Base-by-base conservation (phyloP, 1,140 invertebrate genomes). In the Zaprionus gabonicus region DNA sequence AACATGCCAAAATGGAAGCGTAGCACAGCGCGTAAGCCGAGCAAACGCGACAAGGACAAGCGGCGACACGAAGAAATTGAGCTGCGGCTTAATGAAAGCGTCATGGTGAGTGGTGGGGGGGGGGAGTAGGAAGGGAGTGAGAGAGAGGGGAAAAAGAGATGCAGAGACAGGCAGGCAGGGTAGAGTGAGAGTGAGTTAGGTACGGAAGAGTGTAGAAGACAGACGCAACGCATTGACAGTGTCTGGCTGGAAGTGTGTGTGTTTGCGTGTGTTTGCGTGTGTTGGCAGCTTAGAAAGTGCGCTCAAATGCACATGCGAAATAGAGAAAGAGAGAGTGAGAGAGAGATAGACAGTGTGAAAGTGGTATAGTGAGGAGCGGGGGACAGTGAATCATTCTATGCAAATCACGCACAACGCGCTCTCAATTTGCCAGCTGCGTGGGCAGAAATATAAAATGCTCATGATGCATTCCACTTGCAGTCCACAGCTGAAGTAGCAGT, bases 51-150 rank as follows among this genome's bases (percentile, higher is more conserved):
- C 77, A 76, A 80, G 77, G 68, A 76, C 77, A 68, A 62, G 56
- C 68, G 68, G 41, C 41, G 41, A 27, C 38, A 63, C 62, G 46
- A 65, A 67, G 74, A 80, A 80, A 77, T 77, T 80, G 78, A 80
- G 74, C 69, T 73, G 69, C 74, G 69, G 74, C 74, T 80, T 80
- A 80, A 80, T 73, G 69, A 77, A 80, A 80, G 74, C 78, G 53
- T 58, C 5, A 44, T 25, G 36, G 38, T 25, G 49, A 9, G 36
- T 7, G 2, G 25, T 13, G 41, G 36, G 57, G 38, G 55, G 23
- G 20, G 20, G 20, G 20, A 1, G n/a, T n/a, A 20, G 20, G 20
- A 20, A 20, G 20, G 20, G 20, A 38, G 7, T 9, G 20, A 31
- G 17, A 15, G 31, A 25, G 27, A 0, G 13, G 23, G 28, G 1